Percentiles rank a stretch among this genome's conserved stretches.
These are phyloP conservation scores for Drosophila putrida DNA, from an alignment of 2,888 invertebrate species.

Conservation along the genomic window DNA sequence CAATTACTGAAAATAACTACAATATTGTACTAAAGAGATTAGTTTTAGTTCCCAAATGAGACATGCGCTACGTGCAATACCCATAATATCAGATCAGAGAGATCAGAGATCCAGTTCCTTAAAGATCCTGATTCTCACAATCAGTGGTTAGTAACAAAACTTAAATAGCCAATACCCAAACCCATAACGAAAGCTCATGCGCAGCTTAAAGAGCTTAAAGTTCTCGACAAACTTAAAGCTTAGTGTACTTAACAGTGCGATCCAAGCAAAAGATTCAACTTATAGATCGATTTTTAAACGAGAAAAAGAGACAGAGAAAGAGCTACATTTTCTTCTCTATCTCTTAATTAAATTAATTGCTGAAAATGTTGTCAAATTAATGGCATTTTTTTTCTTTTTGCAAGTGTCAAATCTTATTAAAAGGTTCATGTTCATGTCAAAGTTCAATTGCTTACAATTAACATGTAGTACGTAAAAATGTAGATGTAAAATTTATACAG, in stretches of 20 bases:
- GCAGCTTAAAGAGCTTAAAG: constrained; percentile 26
- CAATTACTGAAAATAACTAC: constrained; percentile 3
- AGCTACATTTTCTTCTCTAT: not conserved
- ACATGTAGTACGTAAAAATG: not conserved
- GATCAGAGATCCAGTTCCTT: constrained; percentile 7
- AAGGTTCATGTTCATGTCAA: constrained; percentile 9
- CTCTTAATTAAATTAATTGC: not conserved
- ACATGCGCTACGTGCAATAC: constrained; percentile 37
- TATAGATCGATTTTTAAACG: not conserved
- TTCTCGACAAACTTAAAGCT: constrained; percentile 25
- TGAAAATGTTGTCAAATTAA: not conserved
- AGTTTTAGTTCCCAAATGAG: constrained; percentile 24
- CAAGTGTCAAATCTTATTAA: not conserved
- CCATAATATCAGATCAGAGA: not conserved
- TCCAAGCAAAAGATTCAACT: constrained; percentile 23
- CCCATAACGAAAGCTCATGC: constrained; percentile 32
- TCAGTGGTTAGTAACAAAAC: constrained; percentile 30
- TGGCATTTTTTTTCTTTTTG: not conserved
- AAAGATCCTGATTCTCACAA: not conserved
- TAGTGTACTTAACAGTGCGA: constrained; percentile 18
- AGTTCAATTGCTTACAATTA: constrained; percentile 1
- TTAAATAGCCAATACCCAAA: constrained; percentile 25
- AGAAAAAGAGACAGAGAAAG: not conserved
- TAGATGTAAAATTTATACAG: not conserved
- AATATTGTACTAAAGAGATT: constrained; percentile 16